phyloP scores from a whole-genome alignment of 2,888 invertebrate species.

The Deilephila porcellus region DNA sequence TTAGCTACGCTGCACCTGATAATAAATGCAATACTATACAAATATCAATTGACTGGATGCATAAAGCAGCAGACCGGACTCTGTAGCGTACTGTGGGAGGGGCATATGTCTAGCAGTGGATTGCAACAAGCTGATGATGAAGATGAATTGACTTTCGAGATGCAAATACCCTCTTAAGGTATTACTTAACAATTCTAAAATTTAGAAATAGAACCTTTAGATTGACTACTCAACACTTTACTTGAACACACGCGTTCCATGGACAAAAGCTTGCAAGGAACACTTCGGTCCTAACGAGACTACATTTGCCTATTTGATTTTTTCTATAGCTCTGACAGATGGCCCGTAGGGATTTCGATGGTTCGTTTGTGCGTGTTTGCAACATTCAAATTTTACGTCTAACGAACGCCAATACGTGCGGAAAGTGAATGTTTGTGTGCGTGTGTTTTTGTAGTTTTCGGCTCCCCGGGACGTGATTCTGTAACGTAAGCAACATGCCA shows the following conservation, averaged over 20 bases:
- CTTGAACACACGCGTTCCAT: neutral
- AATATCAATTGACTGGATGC: too few relatives aligned
- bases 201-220: too few relatives aligned
- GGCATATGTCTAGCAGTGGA: too few relatives aligned
- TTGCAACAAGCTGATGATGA: too few relatives aligned
- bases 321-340: conserved; percentile 65
- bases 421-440: conserved; percentile 60
- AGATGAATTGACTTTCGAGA: too few relatives aligned
- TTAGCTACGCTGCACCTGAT: too few relatives aligned
- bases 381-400: conserved; percentile 79
- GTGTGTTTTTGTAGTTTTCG: conserved; percentile 65
- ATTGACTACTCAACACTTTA: too few relatives aligned
- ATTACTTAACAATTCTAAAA: too few relatives aligned
- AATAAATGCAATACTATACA: too few relatives aligned
- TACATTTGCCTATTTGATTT: conserved; percentile 40
- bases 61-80: too few relatives aligned
- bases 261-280: conserved; percentile 7
- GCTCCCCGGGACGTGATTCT: conserved; percentile 70
- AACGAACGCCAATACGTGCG: conserved; percentile 83
- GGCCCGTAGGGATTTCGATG: conserved; percentile 72
- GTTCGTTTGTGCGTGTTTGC: conserved; percentile 79
- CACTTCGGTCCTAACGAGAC: conserved; percentile 1
- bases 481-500: conserved; percentile 73
- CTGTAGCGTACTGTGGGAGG: too few relatives aligned
- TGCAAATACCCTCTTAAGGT: too few relatives aligned